Percentiles rank a stretch among this genome's conserved stretches.
These are phyloP conservation scores for Centruroides sculpturatus DNA, from an alignment of 1,140 invertebrate genomes.

Conservation along the genomic window DNA sequence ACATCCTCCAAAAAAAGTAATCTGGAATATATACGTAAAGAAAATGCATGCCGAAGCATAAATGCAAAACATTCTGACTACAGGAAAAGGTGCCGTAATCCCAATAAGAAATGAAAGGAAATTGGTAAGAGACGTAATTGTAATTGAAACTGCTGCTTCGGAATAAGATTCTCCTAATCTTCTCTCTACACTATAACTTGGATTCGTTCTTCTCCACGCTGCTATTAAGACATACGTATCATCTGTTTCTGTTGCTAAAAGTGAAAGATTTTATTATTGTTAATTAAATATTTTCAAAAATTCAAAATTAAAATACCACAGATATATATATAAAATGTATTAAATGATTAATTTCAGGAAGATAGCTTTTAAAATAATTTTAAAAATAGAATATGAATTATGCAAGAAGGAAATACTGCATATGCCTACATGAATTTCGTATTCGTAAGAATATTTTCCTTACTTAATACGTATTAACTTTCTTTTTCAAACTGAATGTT, in stretches of 20 bases:
- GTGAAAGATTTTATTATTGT: no score
- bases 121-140: conserved; percentile 94
- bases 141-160: conserved; percentile 91
- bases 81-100: conserved; percentile 82
- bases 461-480: no score
- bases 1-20: conserved; percentile 84
- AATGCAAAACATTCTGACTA: conserved; percentile 88
- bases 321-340: no score
- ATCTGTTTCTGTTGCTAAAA: conserved; percentile 81
- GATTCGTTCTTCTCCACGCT: conserved; percentile 71
- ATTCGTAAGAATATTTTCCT: no score
- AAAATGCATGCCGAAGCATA: conserved; percentile 83
- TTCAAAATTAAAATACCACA: no score
- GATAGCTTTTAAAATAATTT: no score
- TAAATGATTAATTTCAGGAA: no score
- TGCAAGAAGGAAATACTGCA: no score
- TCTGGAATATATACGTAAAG: conserved; percentile 85
- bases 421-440: no score
- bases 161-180: conserved; percentile 74
- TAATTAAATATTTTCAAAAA: no score
- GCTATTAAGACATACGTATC: conserved; percentile 94
- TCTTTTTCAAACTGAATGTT: no score
- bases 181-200: conserved; percentile 60
- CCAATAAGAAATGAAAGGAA: conserved; percentile 93
- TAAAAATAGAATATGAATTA: no score